Conservation (phyloP, 2,888 invertebrate species). For the Drosophila basisetae region DNA sequence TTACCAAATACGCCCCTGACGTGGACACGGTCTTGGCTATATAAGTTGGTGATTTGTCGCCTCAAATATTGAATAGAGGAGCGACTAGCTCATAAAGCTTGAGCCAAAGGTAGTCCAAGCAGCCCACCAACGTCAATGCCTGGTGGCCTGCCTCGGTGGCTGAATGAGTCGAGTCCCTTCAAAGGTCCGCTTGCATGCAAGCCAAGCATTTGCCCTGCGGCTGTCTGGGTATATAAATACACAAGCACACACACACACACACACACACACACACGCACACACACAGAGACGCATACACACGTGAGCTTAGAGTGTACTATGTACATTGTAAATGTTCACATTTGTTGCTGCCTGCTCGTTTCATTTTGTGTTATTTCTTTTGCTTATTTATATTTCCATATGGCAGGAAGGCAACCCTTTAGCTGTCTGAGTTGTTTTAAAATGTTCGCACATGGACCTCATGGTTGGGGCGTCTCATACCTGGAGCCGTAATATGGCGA, state of each 20-base stretch:
- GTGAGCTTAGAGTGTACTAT: constrained; percentile 20
- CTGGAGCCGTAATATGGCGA: constrained; percentile 37
- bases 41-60: constrained; percentile 40
- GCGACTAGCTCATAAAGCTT: constrained; percentile 56
- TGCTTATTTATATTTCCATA: constrained; percentile 42
- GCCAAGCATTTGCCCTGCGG: constrained; percentile 68
- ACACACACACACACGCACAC: constrained; percentile 1
- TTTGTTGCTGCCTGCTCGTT: constrained; percentile 40
- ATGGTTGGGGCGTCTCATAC: constrained; percentile 16
- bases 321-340: constrained; percentile 34
- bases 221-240: constrained; percentile 47
- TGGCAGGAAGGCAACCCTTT: constrained; percentile 42
- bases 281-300: not conserved
- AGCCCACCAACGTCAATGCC: constrained; percentile 4
- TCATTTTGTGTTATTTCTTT: constrained; percentile 10
- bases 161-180: constrained; percentile 51
- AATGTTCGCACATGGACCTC: constrained; percentile 39
- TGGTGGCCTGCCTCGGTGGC: not conserved
- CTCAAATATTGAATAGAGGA: constrained; percentile 58
- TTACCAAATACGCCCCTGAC: constrained; percentile 19
- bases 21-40: not conserved
- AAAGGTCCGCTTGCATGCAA: constrained; percentile 69
- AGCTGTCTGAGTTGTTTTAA: constrained; percentile 53
- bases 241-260: not conserved
- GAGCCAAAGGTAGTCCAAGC: constrained; percentile 35